Evolutionary conservation across 2,797 vertebrate species (phyloP).

Genomic region (Rhinogobio ventralis): DNA sequence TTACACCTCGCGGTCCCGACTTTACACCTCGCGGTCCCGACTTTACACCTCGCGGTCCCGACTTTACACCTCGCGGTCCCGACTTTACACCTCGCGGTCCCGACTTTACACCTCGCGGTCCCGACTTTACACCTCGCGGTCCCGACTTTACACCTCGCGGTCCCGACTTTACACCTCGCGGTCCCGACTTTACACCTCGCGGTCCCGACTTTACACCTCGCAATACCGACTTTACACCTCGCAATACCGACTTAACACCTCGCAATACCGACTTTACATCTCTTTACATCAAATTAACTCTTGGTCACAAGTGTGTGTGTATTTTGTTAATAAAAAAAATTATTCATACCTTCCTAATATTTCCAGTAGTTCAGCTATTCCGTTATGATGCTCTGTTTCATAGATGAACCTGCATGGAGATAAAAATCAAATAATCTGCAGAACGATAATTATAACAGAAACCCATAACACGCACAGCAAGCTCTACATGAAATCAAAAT

Average conservation of each 20-base stretch:
- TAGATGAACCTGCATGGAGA: slow-evolving; percentile 93
- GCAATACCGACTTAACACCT: too few species aligned
- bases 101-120: too few species aligned
- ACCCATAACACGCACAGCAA: background rate
- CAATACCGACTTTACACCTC: too few species aligned
- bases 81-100: too few species aligned
- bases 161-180: rapidly evolving
- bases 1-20: rapidly evolving
- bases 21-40: too few species aligned
- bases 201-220: too few species aligned
- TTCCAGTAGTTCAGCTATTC: slow-evolving; percentile 99
- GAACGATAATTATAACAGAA: background rate
- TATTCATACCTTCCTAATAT: slow-evolving; percentile 92
- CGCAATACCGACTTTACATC: rapidly evolving
- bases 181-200: too few species aligned
- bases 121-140: too few species aligned
- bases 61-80: rapidly evolving
- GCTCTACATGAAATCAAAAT: background rate
- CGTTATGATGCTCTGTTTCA: slow-evolving; percentile 99
- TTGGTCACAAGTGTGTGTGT: background rate
- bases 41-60: too few species aligned
- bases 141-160: too few species aligned
- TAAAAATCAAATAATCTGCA: background rate
- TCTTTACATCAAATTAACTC: background rate
- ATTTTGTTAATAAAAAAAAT: background rate